phyloP scores from a whole-genome alignment of 2,888 invertebrate genomes.

The Heliconius sara region DNA sequence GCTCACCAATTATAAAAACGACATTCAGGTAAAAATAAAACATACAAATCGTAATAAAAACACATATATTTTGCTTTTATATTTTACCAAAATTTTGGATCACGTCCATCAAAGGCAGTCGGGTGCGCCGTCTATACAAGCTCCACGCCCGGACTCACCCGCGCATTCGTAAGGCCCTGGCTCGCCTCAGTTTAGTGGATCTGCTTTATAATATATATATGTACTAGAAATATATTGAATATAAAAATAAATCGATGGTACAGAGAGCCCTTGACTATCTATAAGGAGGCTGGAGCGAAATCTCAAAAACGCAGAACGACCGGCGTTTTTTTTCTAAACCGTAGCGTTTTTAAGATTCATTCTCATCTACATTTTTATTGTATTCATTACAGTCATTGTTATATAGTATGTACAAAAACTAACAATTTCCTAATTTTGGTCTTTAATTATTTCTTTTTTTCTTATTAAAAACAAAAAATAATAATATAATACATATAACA shows the following conservation, averaged over 20 bases:
- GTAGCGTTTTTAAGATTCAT: conserved; percentile 33
- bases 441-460: conserved; percentile 36
- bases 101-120: conserved; percentile 76
- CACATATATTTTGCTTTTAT: conserved; percentile 82
- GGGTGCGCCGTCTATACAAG: conserved; percentile 66
- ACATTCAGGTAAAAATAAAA: conserved; percentile 62
- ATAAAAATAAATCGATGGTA: conserved; percentile 47
- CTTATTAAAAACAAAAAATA: conserved; percentile 32
- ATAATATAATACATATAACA: conserved; percentile 33
- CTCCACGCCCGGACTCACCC: conserved; percentile 64
- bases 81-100: conserved; percentile 78
- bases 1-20: not conserved
- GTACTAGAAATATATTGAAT: conserved; percentile 38
- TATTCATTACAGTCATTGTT: conserved; percentile 24
- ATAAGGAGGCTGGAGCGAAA: conserved; percentile 20
- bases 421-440: conserved; percentile 43
- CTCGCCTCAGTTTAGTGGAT: conserved; percentile 61
- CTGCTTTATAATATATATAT: conserved; percentile 49
- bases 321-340: conserved; percentile 36
- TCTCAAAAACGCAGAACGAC: conserved; percentile 38
- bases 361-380: conserved; percentile 11
- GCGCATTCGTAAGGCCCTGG: conserved; percentile 67
- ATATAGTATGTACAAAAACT: conserved; percentile 42
- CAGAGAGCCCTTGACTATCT: conserved; percentile 44
- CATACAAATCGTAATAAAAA: conserved; percentile 76